Percentiles rank a stretch among this genome's conserved stretches.
Conservation (phyloP, 2,888 invertebrate species). For the Drosophila siamana region DNA sequence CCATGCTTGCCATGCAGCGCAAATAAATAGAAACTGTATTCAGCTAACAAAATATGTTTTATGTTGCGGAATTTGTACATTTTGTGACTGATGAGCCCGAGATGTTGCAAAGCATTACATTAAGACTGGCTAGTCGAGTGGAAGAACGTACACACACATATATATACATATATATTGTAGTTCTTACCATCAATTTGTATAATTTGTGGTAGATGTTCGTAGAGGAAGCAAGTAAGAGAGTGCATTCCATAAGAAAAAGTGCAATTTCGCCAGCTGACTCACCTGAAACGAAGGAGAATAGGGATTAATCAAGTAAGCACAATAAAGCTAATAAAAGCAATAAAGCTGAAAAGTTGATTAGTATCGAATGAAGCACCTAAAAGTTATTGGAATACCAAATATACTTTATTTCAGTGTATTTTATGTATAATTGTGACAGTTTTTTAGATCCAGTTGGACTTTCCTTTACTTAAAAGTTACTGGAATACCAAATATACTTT, state of each 20-base stretch:
- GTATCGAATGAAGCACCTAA: too few relatives aligned
- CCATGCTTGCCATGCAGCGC: conserved; percentile 24
- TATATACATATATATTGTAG: neutral
- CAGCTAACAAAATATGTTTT: conserved; percentile 74
- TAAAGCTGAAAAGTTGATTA: too few relatives aligned
- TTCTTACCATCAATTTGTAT: conserved; percentile 5
- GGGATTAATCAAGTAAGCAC: neutral
- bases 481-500: too few relatives aligned
- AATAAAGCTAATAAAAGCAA: too few relatives aligned
- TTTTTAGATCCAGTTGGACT: too few relatives aligned
- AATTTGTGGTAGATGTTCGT: neutral
- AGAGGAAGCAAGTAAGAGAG: neutral
- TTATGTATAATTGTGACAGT: too few relatives aligned
- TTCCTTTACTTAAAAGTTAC: too few relatives aligned
- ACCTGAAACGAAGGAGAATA: neutral
- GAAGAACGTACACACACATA: neutral
- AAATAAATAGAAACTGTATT: conserved; percentile 11
- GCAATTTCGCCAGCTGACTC: neutral
- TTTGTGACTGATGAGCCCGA: conserved; percentile 70
- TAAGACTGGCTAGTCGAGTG: conserved; percentile 16
- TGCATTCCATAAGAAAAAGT: neutral
- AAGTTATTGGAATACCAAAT: too few relatives aligned
- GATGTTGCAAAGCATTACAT: conserved; percentile 34
- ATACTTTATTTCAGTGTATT: too few relatives aligned
- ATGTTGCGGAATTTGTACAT: conserved; percentile 73